These are phyloP conservation scores for Sinocyclocheilus anshuiensis DNA, from an alignment of 2,113 vertebrate genomes.

Conservation along the genomic window DNA sequence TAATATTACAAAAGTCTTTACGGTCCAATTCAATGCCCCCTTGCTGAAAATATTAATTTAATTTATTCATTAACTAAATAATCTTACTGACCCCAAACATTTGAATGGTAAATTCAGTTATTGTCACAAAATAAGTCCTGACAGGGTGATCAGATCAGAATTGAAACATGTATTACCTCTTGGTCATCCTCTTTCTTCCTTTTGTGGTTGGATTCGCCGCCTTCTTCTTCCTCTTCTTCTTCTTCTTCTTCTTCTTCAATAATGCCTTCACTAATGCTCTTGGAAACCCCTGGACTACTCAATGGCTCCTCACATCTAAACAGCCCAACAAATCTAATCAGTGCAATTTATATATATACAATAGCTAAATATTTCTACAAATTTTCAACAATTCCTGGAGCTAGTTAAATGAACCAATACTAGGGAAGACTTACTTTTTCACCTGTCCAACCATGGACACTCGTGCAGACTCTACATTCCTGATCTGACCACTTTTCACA, in stretches of 20 bases:
- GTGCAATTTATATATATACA: background rate
- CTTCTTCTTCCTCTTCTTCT: constrained; percentile 90
- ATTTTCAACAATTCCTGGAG: background rate
- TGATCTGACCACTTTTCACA: constrained; percentile 97
- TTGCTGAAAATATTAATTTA: too few relatives aligned
- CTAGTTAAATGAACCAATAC: background rate
- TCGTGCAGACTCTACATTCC: constrained; percentile 93
- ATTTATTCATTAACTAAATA: too few relatives aligned
- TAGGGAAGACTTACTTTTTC: constrained; percentile 83
- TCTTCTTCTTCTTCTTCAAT: constrained; percentile 94
- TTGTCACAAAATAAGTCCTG: too few relatives aligned
- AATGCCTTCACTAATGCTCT: constrained; percentile 89
- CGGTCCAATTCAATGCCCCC: too few relatives aligned
- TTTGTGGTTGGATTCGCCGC: constrained; percentile 86
- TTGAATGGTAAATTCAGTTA: too few relatives aligned
- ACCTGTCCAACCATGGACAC: constrained; percentile 98
- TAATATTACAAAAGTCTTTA: too few relatives aligned
- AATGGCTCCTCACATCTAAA: constrained; percentile 86
- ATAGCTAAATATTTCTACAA: background rate
- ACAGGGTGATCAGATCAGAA: too few relatives aligned
- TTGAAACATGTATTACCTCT: constrained; percentile 75
- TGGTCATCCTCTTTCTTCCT: constrained; percentile 93
- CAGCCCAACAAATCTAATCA: constrained; percentile 1
- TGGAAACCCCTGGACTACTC: constrained; percentile 82
- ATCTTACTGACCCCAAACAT: too few relatives aligned